A percentile compares a stretch with the other conserved stretches of the same genome.
These are phyloP conservation scores for Leucoraja erinaceus DNA, from an alignment of 2,113 vertebrate genomes.

Conservation along the genomic window DNA sequence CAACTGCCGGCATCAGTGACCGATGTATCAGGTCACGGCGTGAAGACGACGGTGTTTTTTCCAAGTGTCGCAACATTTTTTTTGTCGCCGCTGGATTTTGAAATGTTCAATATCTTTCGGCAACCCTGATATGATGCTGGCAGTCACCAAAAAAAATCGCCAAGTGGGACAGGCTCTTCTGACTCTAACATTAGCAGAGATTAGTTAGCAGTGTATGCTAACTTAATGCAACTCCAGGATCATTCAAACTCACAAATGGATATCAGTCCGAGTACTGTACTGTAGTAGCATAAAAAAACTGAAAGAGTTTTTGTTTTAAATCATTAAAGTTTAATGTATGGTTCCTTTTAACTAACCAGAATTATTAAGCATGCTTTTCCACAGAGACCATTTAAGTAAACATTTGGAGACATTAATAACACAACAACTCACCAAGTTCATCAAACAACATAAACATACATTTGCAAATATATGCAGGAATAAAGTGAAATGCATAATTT, in stretches of 20 bases:
- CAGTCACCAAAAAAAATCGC: no score
- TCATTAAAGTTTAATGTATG: background rate
- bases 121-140: no score
- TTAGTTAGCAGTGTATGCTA: background rate
- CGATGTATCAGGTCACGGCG: no score
- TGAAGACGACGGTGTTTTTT: no score
- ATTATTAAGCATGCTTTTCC: background rate
- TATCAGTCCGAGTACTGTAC: background rate
- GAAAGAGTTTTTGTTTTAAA: background rate
- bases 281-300: background rate
- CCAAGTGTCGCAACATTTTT: no score
- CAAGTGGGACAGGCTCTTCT: no score
- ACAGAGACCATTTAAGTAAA: slow-evolving; percentile 22
- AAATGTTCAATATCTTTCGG: no score
- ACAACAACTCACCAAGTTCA: background rate
- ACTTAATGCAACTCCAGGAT: background rate
- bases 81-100: no score
- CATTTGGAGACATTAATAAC: background rate
- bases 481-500: slow-evolving; percentile 21
- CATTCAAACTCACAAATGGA: background rate
- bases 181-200: background rate
- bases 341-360: background rate
- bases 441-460: background rate
- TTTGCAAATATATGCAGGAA: background rate
- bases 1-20: no score